phyloP scores from a whole-genome alignment of 2,797 vertebrate genomes.

The Amazona finschi region DNA sequence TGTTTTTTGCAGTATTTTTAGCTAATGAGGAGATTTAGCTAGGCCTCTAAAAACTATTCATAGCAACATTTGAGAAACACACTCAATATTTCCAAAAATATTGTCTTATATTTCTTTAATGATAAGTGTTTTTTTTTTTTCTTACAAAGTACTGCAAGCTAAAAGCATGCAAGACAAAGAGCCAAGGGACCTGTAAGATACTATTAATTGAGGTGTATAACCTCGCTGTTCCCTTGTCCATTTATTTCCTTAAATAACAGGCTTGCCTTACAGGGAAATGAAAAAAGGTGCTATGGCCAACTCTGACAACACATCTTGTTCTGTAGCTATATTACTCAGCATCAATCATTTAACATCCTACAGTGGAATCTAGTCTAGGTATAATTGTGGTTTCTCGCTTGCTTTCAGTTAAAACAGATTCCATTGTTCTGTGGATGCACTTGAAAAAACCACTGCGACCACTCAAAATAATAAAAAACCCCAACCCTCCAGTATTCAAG shows the following conservation, averaged over 20 bases:
- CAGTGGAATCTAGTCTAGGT: not conserved
- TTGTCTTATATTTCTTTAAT: not conserved
- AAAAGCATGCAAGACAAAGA: not conserved
- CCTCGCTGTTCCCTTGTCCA: not conserved
- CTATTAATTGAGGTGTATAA: conserved; percentile 45
- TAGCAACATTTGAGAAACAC: not conserved
- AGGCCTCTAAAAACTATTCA: not conserved
- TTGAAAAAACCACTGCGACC: not conserved
- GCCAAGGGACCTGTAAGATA: not conserved
- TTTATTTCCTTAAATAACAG: conserved; percentile 45
- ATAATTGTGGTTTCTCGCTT: conserved; percentile 1
- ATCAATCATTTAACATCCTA: conserved; percentile 45
- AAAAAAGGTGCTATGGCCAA: conserved; percentile 24
- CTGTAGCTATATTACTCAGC: conserved; percentile 41
- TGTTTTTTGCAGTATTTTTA: not conserved
- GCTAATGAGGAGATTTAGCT: not conserved
- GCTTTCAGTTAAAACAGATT: not conserved
- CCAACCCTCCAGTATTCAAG: not conserved
- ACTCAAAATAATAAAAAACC: not conserved
- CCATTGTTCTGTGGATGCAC: not conserved
- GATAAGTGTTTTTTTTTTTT: not conserved
- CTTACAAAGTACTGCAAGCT: not conserved
- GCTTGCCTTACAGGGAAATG: conserved; percentile 5
- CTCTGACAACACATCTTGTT: not conserved
- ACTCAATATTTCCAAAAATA: not conserved